These are phyloP conservation scores for Clanis bilineata DNA, from an alignment of 2,888 invertebrate species.

Conservation along the genomic window DNA sequence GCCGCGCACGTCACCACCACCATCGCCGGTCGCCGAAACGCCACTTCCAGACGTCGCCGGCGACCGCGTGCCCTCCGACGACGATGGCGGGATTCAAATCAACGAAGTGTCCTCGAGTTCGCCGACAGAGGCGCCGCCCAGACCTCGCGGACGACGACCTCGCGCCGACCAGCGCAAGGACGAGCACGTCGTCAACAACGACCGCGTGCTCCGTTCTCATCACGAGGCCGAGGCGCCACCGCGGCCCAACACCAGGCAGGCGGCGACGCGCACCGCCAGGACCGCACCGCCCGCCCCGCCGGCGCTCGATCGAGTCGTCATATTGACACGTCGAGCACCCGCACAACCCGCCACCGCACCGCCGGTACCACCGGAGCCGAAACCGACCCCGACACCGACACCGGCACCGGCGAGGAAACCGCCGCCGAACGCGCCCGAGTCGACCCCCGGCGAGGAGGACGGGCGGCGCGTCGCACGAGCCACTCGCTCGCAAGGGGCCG, in stretches of 20 bases:
- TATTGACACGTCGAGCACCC: slow-evolving; percentile 55
- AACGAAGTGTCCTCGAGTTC: slow-evolving; percentile 86
- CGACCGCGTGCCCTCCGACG: slow-evolving; percentile 35
- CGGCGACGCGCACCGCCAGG: slow-evolving; percentile 39
- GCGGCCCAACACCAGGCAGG: slow-evolving; percentile 55
- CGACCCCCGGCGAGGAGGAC: slow-evolving; percentile 35
- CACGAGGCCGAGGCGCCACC: slow-evolving; percentile 55
- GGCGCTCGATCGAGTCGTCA: slow-evolving; percentile 58
- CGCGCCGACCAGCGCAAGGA: slow-evolving; percentile 45
- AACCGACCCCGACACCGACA: slow-evolving; percentile 22
- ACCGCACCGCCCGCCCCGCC: slow-evolving; percentile 32
- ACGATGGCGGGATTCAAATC: slow-evolving; percentile 82
- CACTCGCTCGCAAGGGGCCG: slow-evolving; percentile 46
- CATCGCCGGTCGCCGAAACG: slow-evolving; percentile 22
- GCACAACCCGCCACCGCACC: slow-evolving; percentile 28
- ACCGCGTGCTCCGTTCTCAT: slow-evolving; percentile 73
- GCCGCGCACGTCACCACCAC: slow-evolving; percentile 25
- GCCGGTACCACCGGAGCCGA: slow-evolving; percentile 20
- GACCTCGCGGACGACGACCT: slow-evolving; percentile 52
- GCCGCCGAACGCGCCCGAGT: slow-evolving; percentile 32
- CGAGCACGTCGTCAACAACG: slow-evolving; percentile 42
- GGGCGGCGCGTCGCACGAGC: slow-evolving; percentile 34
- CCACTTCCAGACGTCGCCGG: slow-evolving; percentile 23
- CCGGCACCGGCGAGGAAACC: slow-evolving; percentile 26
- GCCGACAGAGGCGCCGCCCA: slow-evolving; percentile 66